phyloP scores from a whole-genome alignment of 2,888 invertebrate genomes.

The Lutraria lutraria region DNA sequence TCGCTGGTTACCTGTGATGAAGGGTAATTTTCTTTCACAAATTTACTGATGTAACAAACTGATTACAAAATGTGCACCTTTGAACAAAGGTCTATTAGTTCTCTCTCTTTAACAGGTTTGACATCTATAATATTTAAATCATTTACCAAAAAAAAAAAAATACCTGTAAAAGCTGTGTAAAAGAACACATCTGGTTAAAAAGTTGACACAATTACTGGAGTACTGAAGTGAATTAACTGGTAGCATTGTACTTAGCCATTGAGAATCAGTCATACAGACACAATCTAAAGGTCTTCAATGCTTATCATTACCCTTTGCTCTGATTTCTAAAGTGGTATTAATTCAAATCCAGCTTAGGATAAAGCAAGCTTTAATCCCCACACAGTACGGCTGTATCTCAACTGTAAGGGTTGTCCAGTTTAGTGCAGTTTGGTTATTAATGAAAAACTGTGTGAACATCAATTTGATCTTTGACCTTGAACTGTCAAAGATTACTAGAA shows the following conservation, averaged over 20 bases:
- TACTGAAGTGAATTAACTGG: constrained; percentile 9
- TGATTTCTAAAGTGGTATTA: constrained; percentile 10
- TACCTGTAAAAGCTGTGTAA: no score
- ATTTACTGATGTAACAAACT: no score
- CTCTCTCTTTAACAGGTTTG: no score
- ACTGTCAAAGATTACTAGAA: neutral
- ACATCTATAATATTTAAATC: no score
- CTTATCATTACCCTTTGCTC: constrained; percentile 12
- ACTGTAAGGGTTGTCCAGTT: neutral
- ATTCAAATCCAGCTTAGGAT: constrained; percentile 23
- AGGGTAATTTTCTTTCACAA: no score
- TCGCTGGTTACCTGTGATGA: no score
- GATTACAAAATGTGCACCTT: no score
- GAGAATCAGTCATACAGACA: neutral
- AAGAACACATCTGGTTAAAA: no score
- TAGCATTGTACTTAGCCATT: neutral
- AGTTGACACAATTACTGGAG: neutral
- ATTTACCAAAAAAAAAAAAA: no score
- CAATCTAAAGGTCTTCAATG: neutral
- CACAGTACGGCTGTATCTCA: neutral
- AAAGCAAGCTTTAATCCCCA: neutral
- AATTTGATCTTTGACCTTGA: constrained; percentile 22
- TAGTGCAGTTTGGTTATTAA: neutral
- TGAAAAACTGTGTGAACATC: constrained; percentile 5
- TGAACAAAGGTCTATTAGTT: no score